These are phyloP conservation scores for Turdus rufiventris DNA, from an alignment of 2,113 vertebrate species.

Conservation along the genomic window DNA sequence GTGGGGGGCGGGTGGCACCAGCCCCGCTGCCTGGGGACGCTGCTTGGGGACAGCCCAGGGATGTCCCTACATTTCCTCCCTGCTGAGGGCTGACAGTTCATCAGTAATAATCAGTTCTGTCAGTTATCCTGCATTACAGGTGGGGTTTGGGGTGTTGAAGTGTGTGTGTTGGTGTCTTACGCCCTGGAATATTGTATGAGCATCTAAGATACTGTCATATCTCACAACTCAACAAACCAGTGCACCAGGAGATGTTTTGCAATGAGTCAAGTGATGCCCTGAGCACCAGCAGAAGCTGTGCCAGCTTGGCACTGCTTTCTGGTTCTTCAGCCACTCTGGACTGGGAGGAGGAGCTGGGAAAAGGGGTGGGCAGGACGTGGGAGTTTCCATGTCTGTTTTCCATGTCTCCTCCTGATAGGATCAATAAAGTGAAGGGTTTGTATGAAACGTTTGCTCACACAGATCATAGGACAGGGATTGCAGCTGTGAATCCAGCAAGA, in stretches of 20 bases:
- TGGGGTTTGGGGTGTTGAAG: neutral
- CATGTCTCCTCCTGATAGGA: neutral
- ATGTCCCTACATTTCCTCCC: neutral
- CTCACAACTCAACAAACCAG: neutral
- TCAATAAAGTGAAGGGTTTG: neutral
- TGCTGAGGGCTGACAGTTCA: neutral
- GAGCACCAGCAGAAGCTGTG: neutral
- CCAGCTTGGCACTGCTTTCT: neutral
- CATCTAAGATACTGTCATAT: rapidly evolving
- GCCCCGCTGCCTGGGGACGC: neutral
- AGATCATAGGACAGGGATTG: neutral
- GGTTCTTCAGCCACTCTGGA: neutral
- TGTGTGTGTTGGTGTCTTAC: neutral
- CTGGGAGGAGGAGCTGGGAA: neutral
- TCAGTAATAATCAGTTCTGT: too few species aligned
- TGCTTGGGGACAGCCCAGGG: rapidly evolving
- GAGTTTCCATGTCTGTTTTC: neutral
- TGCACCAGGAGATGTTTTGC: neutral
- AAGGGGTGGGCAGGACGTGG: neutral
- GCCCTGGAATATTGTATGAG: neutral
- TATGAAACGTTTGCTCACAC: neutral
- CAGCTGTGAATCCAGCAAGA: neutral
- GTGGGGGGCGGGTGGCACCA: rapidly evolving
- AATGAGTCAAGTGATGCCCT: rapidly evolving
- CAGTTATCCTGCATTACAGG: rapidly evolving